A percentile compares a stretch with the other conserved stretches of the same genome.
Conservation (phyloP, 2,888 invertebrate species). For the Tenthredo notha region DNA sequence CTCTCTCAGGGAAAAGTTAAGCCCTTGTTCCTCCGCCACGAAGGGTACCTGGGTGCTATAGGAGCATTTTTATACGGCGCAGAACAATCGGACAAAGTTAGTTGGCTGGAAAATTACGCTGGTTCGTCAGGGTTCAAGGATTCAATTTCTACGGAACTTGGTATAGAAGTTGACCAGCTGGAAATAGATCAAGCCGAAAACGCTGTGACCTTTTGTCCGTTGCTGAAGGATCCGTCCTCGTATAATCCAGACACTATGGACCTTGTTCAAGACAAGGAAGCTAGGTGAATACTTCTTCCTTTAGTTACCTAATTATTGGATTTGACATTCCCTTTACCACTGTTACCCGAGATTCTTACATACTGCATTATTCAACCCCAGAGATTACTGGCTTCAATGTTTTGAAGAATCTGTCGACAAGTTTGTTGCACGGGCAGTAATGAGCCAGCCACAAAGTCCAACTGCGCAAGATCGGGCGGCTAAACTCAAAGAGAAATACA, state of each 20-base stretch:
- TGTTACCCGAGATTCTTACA: conserved; percentile 19
- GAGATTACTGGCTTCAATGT: conserved; percentile 94
- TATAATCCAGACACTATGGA: conserved; percentile 97
- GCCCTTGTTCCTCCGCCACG: conserved; percentile 85
- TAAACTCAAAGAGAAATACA: conserved; percentile 90
- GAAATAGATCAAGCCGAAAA: conserved; percentile 79
- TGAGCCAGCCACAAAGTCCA: conserved; percentile 87
- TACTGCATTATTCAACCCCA: conserved; percentile 60
- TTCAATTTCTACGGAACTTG: conserved; percentile 76
- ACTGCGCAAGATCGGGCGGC: conserved; percentile 90
- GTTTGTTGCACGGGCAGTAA: conserved; percentile 90
- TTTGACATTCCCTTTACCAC: neutral
- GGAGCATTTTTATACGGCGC: conserved; percentile 85
- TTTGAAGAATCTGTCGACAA: conserved; percentile 92
- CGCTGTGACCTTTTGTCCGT: conserved; percentile 84
- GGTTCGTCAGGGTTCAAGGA: conserved; percentile 83
- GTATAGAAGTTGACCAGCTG: conserved; percentile 74
- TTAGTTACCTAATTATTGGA: neutral
- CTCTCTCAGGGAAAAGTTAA: conserved; percentile 81
- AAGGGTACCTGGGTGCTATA: conserved; percentile 86
- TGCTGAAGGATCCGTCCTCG: conserved; percentile 87
- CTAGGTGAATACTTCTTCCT: conserved; percentile 80
- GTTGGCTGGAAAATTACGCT: conserved; percentile 86
- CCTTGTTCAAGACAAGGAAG: conserved; percentile 90
- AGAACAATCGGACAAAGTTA: conserved; percentile 82